phyloP scores from a whole-genome alignment of 2,797 vertebrate species.

The Muraenolepis orangiensis region DNA sequence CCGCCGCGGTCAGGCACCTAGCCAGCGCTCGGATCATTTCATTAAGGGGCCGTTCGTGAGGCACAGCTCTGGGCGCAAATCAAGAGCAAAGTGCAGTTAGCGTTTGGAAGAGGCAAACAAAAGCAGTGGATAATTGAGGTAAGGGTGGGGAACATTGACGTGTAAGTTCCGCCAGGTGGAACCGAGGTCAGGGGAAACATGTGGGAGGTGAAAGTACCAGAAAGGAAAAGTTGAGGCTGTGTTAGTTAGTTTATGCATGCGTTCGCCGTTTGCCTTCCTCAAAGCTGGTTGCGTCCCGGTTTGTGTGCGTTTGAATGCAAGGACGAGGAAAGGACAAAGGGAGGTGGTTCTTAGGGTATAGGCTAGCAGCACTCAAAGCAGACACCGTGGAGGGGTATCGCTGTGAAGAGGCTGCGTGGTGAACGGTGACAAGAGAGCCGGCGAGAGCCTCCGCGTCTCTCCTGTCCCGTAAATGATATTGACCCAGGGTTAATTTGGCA shows the following conservation, averaged over 20 bases:
- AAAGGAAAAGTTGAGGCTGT: neutral
- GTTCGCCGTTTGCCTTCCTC: neutral
- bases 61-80: constrained; percentile 47
- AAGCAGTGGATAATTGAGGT: neutral
- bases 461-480: constrained; percentile 53
- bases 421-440: constrained; percentile 40
- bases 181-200: constrained; percentile 27
- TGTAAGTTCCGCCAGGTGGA: neutral
- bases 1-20: constrained; percentile 51
- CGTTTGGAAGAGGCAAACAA: too few relatives aligned
- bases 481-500: constrained; percentile 68
- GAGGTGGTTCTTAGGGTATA: constrained; percentile 8
- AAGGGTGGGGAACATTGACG: neutral
- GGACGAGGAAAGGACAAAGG: constrained; percentile 35
- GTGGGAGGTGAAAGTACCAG: constrained; percentile 38
- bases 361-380: constrained; percentile 4
- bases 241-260: constrained; percentile 6
- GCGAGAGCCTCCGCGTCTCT: constrained; percentile 26
- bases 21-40: constrained; percentile 63
- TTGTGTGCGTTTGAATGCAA: constrained; percentile 27
- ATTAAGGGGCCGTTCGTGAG: constrained; percentile 49
- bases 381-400: constrained; percentile 27
- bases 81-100: constrained; percentile 32
- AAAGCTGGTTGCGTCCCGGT: neutral
- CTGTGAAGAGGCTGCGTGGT: constrained; percentile 27